Evolutionary conservation across 2,797 vertebrate species (phyloP).

Genomic region (Megalops cyprinoides): DNA sequence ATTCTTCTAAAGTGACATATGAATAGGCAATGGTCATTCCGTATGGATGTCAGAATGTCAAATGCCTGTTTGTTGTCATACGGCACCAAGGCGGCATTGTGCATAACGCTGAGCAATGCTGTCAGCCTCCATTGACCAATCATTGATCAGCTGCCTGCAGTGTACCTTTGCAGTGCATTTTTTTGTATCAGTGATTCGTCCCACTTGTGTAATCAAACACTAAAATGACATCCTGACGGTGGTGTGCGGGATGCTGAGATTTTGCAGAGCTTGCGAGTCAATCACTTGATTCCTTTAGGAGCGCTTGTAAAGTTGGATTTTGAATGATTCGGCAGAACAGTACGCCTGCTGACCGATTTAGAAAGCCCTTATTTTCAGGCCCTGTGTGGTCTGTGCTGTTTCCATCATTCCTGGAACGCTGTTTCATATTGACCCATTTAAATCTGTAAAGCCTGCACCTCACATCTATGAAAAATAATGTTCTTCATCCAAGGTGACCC

Average conservation of each 20-base stretch:
- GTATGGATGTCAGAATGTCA: not conserved
- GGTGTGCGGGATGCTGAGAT: too few relatives aligned
- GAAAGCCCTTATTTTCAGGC: not conserved
- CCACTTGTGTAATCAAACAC: too few relatives aligned
- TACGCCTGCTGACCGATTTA: not conserved
- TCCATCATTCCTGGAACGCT: not conserved
- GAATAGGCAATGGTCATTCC: not conserved
- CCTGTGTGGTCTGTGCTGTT: not conserved
- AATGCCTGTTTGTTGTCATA: not conserved
- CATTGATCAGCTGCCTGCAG: conserved; percentile 3
- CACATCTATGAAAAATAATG: conserved; percentile 35
- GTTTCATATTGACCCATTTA: conserved; percentile 19
- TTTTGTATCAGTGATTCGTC: too few relatives aligned
- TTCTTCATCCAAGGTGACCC: conserved; percentile 43
- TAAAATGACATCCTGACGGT: too few relatives aligned
- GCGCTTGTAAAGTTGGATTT: not conserved
- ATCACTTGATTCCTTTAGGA: too few relatives aligned
- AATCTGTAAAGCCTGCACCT: conserved; percentile 26
- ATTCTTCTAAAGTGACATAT: not conserved
- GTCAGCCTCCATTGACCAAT: not conserved
- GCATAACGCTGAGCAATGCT: not conserved
- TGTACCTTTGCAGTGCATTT: not conserved
- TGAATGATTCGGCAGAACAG: not conserved
- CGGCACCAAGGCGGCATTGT: not conserved
- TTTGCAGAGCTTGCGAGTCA: too few relatives aligned